phyloP scores from a whole-genome alignment of 2,888 invertebrate species.

The Hemithea aestivaria region DNA sequence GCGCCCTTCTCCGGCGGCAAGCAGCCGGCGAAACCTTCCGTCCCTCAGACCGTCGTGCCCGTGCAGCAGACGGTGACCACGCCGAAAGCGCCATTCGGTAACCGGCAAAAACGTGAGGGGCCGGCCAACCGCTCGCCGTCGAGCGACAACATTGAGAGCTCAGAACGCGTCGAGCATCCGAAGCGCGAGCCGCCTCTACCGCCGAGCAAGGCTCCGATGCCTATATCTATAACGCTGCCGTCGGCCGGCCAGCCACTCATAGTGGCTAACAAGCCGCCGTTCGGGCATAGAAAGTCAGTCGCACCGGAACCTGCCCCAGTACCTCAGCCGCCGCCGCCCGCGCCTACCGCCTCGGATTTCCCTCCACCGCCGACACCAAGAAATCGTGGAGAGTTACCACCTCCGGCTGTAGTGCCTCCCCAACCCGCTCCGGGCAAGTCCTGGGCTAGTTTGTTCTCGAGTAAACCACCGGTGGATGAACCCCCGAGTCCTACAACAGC shows the following conservation, averaged over 20 bases:
- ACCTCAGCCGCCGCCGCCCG: constrained; percentile 66
- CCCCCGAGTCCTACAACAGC: constrained; percentile 50
- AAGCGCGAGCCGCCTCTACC: constrained; percentile 64
- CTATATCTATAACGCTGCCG: constrained; percentile 71
- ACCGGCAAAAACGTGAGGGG: constrained; percentile 68
- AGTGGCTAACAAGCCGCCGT: constrained; percentile 70
- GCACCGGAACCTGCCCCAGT: constrained; percentile 54
- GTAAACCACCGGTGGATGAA: constrained; percentile 52
- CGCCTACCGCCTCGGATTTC: constrained; percentile 74
- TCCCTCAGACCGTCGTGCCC: constrained; percentile 65
- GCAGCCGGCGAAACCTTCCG: constrained; percentile 63
- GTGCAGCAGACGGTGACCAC: constrained; percentile 66
- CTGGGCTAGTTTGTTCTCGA: constrained; percentile 84
- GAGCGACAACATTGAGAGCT: constrained; percentile 48
- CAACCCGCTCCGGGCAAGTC: constrained; percentile 75
- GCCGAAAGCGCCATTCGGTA: constrained; percentile 68
- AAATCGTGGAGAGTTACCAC: constrained; percentile 58
- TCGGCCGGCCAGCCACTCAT: constrained; percentile 68
- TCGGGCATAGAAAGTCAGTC: constrained; percentile 60
- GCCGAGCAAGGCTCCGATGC: constrained; percentile 71
- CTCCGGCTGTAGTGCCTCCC: constrained; percentile 51
- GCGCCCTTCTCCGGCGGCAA: constrained; percentile 70
- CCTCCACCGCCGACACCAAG: constrained; percentile 71
- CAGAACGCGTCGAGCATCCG: constrained; percentile 49
- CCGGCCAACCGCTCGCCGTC: constrained; percentile 60